phyloP scores from a whole-genome alignment of 2,797 vertebrate species.

The Lateolabrax maculatus region DNA sequence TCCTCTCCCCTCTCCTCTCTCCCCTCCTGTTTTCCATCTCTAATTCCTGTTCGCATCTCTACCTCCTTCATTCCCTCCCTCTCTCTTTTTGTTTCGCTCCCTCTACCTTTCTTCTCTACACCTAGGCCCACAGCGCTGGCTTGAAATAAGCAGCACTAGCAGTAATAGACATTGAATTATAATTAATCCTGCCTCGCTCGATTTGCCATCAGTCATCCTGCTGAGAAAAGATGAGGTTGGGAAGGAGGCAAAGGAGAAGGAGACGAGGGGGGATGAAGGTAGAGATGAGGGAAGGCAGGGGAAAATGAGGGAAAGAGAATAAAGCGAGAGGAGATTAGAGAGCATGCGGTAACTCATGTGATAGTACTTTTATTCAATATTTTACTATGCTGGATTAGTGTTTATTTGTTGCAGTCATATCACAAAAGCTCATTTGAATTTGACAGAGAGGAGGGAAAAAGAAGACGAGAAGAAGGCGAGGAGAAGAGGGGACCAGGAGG shows the following conservation, averaged over 20 bases:
- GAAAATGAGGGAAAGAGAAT: conserved; percentile 7
- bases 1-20: background rate
- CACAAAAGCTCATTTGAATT: conserved; percentile 3
- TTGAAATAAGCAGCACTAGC: conserved; percentile 69
- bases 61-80: background rate
- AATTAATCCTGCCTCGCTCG: conserved; percentile 80
- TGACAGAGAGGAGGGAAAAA: background rate
- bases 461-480: background rate
- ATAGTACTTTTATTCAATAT: conserved; percentile 8
- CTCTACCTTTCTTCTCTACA: conserved; percentile 30
- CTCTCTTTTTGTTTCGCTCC: background rate
- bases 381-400: conserved; percentile 26
- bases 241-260: conserved; percentile 25
- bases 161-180: conserved; percentile 80
- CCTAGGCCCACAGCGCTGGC: conserved; percentile 43
- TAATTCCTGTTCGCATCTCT: background rate
- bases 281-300: background rate
- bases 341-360: background rate
- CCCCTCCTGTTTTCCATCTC: background rate
- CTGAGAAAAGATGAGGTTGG: conserved; percentile 42
- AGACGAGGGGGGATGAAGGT: conserved; percentile 10
- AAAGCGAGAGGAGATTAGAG: conserved; percentile 3
- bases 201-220: conserved; percentile 81
- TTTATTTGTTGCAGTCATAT: conserved; percentile 25
- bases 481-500: background rate